A percentile compares a stretch with the other conserved stretches of the same genome.
Evolutionary conservation across 2,797 vertebrate genomes (phyloP).

Genomic region (Anas bernieri): DNA sequence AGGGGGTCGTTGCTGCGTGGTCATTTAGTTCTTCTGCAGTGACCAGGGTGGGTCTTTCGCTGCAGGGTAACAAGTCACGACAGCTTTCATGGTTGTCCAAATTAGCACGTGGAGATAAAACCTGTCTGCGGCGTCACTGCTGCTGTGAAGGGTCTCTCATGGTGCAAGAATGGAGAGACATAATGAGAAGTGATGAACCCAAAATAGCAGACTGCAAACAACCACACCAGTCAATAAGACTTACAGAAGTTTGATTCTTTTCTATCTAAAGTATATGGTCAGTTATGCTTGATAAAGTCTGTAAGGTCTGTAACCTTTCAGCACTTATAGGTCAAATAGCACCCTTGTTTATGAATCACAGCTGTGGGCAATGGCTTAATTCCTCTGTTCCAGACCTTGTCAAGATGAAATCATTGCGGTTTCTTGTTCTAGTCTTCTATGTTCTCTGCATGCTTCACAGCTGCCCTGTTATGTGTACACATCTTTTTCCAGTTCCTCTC

Average conservation of each 20-base stretch:
- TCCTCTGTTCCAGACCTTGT: not conserved
- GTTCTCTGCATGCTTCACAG: not conserved
- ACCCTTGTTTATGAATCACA: not conserved
- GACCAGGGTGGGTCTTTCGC: not conserved
- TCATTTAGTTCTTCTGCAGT: not conserved
- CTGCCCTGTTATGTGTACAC: not conserved
- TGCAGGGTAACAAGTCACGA: not conserved
- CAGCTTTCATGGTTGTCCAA: not conserved
- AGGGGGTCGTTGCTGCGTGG: not conserved
- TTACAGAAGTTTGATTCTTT: rapidly evolving
- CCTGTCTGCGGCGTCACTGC: rapidly evolving
- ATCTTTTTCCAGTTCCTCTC: not conserved
- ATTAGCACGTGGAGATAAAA: rapidly evolving
- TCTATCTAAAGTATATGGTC: not conserved
- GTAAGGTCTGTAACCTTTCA: not conserved
- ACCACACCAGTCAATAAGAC: not conserved
- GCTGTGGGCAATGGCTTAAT: not conserved
- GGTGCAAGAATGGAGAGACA: not conserved
- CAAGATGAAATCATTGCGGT: not conserved
- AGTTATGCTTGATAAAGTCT: not conserved
- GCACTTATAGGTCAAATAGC: not conserved
- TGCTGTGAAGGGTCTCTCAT: not conserved
- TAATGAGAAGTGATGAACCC: not conserved
- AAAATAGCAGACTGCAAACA: not conserved
- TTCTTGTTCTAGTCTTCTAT: not conserved